Evolutionary conservation across 2,797 vertebrate species (phyloP).

Genomic region (Pangasius mekongensis): DNA sequence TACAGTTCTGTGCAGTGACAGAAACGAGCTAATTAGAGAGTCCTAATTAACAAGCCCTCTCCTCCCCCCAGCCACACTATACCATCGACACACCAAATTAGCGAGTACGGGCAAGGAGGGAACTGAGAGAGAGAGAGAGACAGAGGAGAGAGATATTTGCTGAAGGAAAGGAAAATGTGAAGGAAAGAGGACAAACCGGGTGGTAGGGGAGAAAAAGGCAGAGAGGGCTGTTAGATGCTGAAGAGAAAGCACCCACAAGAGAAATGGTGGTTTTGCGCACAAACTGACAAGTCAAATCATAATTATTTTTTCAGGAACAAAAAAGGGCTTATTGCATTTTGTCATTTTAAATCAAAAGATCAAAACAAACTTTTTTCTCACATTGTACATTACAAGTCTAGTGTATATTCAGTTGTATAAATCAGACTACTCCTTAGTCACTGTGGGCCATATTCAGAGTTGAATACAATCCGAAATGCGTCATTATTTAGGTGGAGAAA

Average conservation of each 20-base stretch:
- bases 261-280: neutral
- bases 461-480: neutral
- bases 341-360: neutral
- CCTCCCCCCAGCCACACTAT: constrained; percentile 49
- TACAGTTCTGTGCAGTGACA: constrained; percentile 63
- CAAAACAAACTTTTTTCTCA: neutral
- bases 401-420: neutral
- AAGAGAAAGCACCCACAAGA: constrained; percentile 19
- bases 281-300: neutral
- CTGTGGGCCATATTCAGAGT: neutral
- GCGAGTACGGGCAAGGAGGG: neutral
- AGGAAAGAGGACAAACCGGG: constrained; percentile 33
- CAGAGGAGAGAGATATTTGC: constrained; percentile 5
- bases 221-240: constrained; percentile 4
- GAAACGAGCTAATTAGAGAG: constrained; percentile 63
- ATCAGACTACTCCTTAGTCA: neutral
- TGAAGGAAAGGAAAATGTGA: constrained; percentile 25
- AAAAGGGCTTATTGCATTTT: neutral
- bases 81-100: constrained; percentile 39
- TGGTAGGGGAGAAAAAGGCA: neutral
- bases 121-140: constrained; percentile 19
- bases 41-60: constrained; percentile 62
- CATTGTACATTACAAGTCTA: neutral
- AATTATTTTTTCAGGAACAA: neutral
- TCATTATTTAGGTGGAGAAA: neutral